Conservation (phyloP, 2,113 vertebrate genomes). For the Diadophis punctatus region DNA sequence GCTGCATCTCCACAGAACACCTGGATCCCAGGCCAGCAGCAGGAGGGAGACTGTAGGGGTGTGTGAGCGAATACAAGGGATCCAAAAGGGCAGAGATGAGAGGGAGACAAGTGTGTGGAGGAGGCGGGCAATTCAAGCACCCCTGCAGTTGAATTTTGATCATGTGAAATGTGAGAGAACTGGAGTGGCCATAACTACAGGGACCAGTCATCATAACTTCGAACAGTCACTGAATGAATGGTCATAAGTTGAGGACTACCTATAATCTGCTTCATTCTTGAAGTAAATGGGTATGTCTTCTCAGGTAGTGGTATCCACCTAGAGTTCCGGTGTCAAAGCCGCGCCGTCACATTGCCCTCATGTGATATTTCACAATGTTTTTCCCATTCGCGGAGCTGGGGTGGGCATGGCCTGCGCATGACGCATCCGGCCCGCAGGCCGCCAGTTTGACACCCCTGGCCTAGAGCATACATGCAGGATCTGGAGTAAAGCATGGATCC, state of each 20-base stretch:
- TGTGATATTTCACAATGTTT: too few relatives aligned
- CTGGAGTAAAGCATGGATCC: background rate
- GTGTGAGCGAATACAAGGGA: background rate
- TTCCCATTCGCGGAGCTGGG: too few relatives aligned
- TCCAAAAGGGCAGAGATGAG: background rate
- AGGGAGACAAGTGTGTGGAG: background rate
- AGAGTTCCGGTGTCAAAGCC: background rate
- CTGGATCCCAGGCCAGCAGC: background rate
- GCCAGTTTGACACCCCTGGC: background rate
- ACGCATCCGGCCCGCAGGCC: too few relatives aligned
- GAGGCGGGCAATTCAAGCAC: background rate
- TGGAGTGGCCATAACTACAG: background rate
- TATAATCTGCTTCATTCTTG: background rate
- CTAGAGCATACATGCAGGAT: background rate
- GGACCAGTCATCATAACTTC: background rate
- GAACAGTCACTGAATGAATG: background rate
- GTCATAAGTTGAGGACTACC: background rate
- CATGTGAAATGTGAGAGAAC: background rate
- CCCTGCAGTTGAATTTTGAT: background rate
- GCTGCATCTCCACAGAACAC: background rate
- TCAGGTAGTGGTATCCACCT: background rate
- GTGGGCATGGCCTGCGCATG: too few relatives aligned
- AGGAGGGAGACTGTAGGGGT: background rate
- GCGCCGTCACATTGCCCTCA: too few relatives aligned
- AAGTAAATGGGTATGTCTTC: background rate